These are phyloP conservation scores for Zapus hudsonius DNA, from an alignment of 2,113 vertebrate genomes.

Conservation along the genomic window DNA sequence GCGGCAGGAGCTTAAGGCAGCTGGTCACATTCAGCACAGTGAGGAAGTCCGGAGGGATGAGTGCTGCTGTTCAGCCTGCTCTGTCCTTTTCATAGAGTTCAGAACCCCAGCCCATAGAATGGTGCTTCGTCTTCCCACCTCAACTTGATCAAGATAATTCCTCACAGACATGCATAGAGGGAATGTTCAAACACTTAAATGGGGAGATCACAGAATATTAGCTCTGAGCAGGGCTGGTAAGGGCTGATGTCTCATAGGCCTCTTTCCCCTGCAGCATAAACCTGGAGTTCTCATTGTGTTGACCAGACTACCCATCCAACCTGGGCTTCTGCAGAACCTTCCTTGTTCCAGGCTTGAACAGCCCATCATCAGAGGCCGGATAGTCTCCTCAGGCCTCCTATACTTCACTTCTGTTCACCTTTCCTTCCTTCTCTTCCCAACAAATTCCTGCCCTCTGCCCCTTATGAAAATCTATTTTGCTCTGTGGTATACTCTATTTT, in stretches of 20 bases:
- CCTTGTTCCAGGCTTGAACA: background rate
- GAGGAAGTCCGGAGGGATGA: too few species aligned
- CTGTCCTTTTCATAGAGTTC: too few species aligned
- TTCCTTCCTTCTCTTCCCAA: background rate
- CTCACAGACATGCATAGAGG: too few species aligned
- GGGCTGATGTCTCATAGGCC: background rate
- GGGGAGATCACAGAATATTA: background rate
- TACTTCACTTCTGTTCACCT: too few species aligned
- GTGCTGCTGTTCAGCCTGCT: too few species aligned
- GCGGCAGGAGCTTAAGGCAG: too few species aligned
- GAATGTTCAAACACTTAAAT: background rate
- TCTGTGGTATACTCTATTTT: background rate
- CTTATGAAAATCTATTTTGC: background rate
- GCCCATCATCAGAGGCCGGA: background rate
- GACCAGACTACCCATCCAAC: too few species aligned
- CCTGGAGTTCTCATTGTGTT: background rate
- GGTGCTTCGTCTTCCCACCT: too few species aligned
- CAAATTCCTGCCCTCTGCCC: background rate
- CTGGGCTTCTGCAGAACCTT: background rate
- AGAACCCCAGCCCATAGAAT: too few species aligned
- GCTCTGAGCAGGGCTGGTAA: background rate
- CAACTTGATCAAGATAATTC: too few species aligned
- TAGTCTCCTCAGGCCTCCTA: background rate
- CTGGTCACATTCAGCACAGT: too few species aligned
- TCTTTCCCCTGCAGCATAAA: background rate